Evolutionary conservation across 2,797 vertebrate genomes (phyloP).

Genomic region (Atherinosoma microstoma): DNA sequence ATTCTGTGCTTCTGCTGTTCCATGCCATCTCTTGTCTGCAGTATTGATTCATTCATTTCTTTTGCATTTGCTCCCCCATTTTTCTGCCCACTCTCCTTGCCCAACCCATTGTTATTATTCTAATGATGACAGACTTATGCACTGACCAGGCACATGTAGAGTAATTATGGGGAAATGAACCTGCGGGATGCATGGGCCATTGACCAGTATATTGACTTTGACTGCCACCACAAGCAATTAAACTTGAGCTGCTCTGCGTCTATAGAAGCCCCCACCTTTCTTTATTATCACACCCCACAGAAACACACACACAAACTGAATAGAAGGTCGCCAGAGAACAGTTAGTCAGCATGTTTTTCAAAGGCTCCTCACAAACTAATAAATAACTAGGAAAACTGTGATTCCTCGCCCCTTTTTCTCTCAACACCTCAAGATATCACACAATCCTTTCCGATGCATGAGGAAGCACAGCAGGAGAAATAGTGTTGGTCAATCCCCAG

Average conservation of each 20-base stretch:
- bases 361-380: conserved; percentile 22
- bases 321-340: conserved; percentile 60
- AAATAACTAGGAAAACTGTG: conserved; percentile 9
- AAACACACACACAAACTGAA: conserved; percentile 24
- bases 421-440: conserved; percentile 6
- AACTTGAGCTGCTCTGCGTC: conserved; percentile 79
- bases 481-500: conserved; percentile 25
- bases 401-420: conserved; percentile 1
- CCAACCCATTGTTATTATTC: conserved; percentile 77
- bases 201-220: conserved; percentile 87
- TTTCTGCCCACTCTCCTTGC: conserved; percentile 42
- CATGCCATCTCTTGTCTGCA: conserved; percentile 40
- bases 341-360: conserved; percentile 58
- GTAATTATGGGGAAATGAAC: conserved; percentile 87
- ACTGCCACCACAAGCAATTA: conserved; percentile 87
- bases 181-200: conserved; percentile 82
- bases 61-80: conserved; percentile 61
- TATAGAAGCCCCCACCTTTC: conserved; percentile 67
- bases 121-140: conserved; percentile 85
- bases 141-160: conserved; percentile 80
- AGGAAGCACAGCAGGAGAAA: conserved; percentile 21
- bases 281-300: conserved; percentile 47
- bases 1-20: conserved; percentile 24
- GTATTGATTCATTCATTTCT: conserved; percentile 70
- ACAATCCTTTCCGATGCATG: conserved; percentile 14